Conservation (phyloP, 2,888 invertebrate species). For the Synanthedon formicaeformis region DNA sequence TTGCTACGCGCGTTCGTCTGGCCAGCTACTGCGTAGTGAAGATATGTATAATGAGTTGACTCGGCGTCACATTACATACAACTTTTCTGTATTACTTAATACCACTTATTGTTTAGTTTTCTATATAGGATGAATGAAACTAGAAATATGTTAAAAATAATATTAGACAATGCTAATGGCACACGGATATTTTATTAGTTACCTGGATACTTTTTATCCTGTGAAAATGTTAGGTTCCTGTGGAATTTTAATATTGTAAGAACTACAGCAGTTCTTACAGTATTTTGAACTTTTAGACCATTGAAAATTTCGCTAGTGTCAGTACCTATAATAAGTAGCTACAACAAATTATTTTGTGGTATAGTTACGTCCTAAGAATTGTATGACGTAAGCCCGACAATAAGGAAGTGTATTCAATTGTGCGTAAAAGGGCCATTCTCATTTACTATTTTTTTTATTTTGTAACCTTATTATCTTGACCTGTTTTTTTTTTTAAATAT, state of each 20-base stretch:
- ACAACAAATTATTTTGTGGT: not conserved
- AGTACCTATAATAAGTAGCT: not conserved
- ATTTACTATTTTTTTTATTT: too few species aligned
- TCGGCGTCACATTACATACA: conserved; percentile 1
- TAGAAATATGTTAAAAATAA: not conserved
- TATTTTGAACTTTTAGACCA: too few species aligned
- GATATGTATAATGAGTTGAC: not conserved
- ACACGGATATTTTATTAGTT: too few species aligned
- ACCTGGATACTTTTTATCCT: too few species aligned
- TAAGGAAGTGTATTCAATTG: conserved; percentile 57
- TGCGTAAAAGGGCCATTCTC: conserved; percentile 4
- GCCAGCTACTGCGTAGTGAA: not conserved
- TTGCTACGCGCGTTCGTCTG: not conserved
- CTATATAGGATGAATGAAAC: not conserved
- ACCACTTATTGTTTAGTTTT: not conserved
- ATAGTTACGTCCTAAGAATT: not conserved
- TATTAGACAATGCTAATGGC: too few species aligned
- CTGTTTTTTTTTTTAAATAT: too few species aligned
- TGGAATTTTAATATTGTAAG: too few species aligned
- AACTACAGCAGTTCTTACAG: too few species aligned
- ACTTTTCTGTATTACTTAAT: conserved; percentile 2
- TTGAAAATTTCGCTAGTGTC: too few species aligned
- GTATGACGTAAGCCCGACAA: conserved; percentile 44
- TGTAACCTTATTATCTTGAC: too few species aligned
- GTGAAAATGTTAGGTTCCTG: too few species aligned